Percentiles rank a stretch among this genome's conserved stretches.
Evolutionary conservation across 2,888 invertebrate species (phyloP).

Genomic region (Folsomia manolachei): DNA sequence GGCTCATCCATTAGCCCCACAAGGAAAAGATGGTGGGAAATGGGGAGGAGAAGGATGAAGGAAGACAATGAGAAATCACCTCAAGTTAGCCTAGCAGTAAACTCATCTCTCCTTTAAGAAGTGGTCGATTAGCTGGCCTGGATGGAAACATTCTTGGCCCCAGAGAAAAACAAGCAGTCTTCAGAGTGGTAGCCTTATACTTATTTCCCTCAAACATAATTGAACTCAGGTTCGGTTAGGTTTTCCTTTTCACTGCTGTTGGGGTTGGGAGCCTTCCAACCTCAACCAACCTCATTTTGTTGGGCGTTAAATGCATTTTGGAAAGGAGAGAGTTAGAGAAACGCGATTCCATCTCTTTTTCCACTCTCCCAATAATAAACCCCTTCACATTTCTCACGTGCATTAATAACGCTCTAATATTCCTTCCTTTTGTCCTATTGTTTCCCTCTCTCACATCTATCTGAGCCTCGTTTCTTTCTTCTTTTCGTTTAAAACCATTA

Average conservation of each 20-base stretch:
- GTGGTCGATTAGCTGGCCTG: conserved; percentile 11
- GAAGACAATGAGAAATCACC: conserved; percentile 33
- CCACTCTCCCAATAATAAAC: background rate
- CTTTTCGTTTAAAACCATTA: no score
- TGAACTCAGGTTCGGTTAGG: background rate
- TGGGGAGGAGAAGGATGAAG: background rate
- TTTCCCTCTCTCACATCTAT: no score
- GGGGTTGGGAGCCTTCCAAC: background rate
- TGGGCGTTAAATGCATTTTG: background rate
- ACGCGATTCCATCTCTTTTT: background rate
- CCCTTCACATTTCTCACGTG: background rate
- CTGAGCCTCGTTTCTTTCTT: no score
- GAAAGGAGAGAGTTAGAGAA: background rate
- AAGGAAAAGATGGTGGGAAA: no score
- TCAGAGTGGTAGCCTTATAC: no score
- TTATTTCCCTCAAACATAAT: no score
- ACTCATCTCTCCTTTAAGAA: background rate
- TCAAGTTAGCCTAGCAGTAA: background rate
- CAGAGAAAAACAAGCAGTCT: no score
- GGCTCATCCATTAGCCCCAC: conserved; percentile 1
- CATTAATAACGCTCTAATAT: background rate
- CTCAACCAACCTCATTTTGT: background rate
- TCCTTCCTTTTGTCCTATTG: background rate
- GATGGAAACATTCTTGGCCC: background rate
- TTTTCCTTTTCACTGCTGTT: no score